Base-by-base conservation (phyloP, 1,140 invertebrate genomes). In the Phortica variegata region DNA sequence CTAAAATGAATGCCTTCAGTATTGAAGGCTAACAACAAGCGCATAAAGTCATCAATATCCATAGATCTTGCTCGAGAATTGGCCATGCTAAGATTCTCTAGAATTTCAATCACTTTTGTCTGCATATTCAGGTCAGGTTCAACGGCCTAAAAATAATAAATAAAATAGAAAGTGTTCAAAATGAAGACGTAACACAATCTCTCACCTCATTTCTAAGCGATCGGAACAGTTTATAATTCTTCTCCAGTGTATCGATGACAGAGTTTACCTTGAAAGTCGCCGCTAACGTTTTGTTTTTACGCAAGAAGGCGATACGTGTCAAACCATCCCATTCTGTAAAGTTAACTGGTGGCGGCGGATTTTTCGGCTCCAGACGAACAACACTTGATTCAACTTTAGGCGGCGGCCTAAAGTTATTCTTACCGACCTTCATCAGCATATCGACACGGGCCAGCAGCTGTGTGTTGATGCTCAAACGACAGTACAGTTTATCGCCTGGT, bases 361-460 rank as follows among this genome's bases (percentile, higher is more conserved):
- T 96, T 70, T 87, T 85, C 4, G 96, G 97, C 77, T 99, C 96
- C 73, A 99, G 87, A 69, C 97, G 81, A 0, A 99, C 94, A n/a
- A 99, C 97, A 80, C 88, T 93, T 0, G 95, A 98, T 78, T 99
- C 97, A 0, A 99, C 94, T 82, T 96, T 98, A 26, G 97, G 97
- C 31, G 97, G 97, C 32, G 97, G 97, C 56, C 89, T 83, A 66
- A 99, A 99, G 78, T 99, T 99, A 78, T 98, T 98, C 78, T 96
- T 97, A 6, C 95, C 93, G 52, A 75, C 92, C 83, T 98, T 98
- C 91, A 99, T 98, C 13, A 99, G 77, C 80, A 97, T 88, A 77
- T 98, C 93, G 16, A 99, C 95, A 69, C 91, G 81, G 6, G 97
- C 91, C 50, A 99, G 78, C 8, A 99, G 79, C 69, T 99, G 97